phyloP scores from a whole-genome alignment of 2,888 invertebrate genomes.

The Sarcophaga variegata region DNA sequence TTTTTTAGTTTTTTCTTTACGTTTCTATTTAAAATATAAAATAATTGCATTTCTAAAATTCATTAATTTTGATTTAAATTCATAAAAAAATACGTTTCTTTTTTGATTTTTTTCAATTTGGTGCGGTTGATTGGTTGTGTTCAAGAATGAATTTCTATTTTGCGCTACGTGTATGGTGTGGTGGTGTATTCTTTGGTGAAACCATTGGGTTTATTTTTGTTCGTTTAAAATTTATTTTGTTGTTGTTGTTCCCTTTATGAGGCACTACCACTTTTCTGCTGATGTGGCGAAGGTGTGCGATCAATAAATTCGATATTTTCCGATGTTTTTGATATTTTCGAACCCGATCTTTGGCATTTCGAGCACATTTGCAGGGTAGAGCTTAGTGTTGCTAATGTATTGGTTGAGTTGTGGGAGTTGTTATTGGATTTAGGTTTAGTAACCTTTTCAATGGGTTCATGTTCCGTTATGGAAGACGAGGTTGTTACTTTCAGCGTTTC shows the following conservation, averaged over 20 bases:
- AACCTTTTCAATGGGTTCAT: not conserved
- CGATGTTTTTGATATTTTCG: slow-evolving; percentile 72
- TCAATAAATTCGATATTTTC: slow-evolving; percentile 81
- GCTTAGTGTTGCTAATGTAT: slow-evolving; percentile 33
- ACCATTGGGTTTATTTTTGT: slow-evolving; percentile 10
- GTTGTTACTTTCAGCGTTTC: slow-evolving; percentile 49
- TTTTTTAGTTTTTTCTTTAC: not conserved
- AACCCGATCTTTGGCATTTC: slow-evolving; percentile 67
- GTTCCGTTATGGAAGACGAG: slow-evolving; percentile 20
- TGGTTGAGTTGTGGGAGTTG: slow-evolving; percentile 20
- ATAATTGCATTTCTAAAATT: not conserved
- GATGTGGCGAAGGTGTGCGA: slow-evolving; percentile 79
- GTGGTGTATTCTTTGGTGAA: slow-evolving; percentile 15
- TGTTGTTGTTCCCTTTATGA: slow-evolving; percentile 60
- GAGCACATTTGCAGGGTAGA: slow-evolving; percentile 59
- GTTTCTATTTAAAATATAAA: not conserved
- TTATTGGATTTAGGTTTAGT: slow-evolving; percentile 28
- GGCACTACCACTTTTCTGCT: slow-evolving; percentile 10
- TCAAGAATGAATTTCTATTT: not conserved
- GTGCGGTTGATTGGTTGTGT: not conserved
- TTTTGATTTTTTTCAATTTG: not conserved
- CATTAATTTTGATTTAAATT: not conserved
- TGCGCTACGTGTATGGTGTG: not conserved
- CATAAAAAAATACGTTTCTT: not conserved
- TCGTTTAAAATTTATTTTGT: not conserved